A percentile compares a stretch with the other conserved stretches of the same genome.
Evolutionary conservation across 30 jellyfish, hydroid and myxozoan genomes (phyloP).

Genomic region (Rhopilema esculentum): DNA sequence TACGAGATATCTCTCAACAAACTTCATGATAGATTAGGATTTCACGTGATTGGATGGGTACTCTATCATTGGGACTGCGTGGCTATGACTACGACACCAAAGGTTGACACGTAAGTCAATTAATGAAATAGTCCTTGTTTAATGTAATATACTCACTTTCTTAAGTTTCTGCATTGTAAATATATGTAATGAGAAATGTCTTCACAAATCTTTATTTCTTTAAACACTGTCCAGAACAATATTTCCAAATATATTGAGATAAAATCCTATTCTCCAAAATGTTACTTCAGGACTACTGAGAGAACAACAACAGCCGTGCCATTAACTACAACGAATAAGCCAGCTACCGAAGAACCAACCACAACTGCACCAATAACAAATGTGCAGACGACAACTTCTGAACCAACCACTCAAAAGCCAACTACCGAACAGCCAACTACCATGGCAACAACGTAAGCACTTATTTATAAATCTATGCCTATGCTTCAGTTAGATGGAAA

Average conservation of each 20-base stretch:
- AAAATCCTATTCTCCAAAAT: not conserved
- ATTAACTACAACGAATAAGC: not conserved
- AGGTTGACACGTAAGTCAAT: not conserved
- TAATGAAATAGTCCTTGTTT: no score
- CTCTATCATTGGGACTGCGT: slow-evolving; percentile 42
- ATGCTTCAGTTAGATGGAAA: no score
- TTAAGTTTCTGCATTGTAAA: no score
- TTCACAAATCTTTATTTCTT: not conserved
- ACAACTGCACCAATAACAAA: slow-evolving; percentile 8
- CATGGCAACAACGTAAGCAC: no score
- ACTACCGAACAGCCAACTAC: no score
- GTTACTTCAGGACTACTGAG: not conserved
- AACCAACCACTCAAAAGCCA: not conserved
- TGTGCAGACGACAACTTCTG: not conserved
- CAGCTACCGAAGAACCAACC: not conserved
- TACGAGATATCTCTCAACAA: slow-evolving; percentile 34
- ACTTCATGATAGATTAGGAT: slow-evolving; percentile 47
- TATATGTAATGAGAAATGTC: no score
- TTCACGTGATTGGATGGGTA: slow-evolving; percentile 67
- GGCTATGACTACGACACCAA: not conserved
- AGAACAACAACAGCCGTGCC: not conserved
- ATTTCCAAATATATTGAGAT: no score
- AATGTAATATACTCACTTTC: no score
- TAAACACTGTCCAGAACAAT: no score
- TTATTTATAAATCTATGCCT: no score